Conservation (phyloP, 37 sponge, comb jelly and placozoan species). For the Tethya wilhelma region DNA sequence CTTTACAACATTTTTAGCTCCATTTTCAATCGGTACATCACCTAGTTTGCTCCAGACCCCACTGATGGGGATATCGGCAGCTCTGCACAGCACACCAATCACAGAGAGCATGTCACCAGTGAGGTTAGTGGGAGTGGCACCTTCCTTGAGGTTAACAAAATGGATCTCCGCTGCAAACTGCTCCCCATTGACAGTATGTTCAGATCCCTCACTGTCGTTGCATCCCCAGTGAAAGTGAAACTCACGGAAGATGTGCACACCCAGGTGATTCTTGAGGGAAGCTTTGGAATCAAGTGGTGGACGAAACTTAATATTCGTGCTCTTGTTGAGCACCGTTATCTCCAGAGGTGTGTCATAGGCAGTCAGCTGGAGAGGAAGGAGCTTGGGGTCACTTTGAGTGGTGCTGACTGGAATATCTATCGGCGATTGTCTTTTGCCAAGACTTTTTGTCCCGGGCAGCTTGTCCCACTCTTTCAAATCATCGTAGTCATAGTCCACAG, state of each 20-base stretch:
- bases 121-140: background rate
- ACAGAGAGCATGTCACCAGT: background rate
- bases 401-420: constrained; percentile 7
- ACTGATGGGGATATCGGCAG: no score
- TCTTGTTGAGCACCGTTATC: background rate
- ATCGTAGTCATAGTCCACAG: no score
- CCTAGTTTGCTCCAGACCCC: no score
- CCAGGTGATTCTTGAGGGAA: background rate
- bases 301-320: background rate
- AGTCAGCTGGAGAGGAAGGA: background rate
- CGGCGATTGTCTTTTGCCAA: constrained; percentile 22
- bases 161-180: background rate
- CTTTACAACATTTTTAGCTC: no score
- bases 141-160: constrained; percentile 1
- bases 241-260: background rate
- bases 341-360: background rate
- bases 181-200: background rate
- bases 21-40: no score
- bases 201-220: background rate
- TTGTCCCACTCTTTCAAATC: no score
- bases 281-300: background rate
- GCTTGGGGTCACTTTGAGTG: background rate
- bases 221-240: constrained; percentile 20
- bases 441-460: no score
- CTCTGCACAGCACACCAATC: background rate